Evolutionary conservation across 2,888 invertebrate species (phyloP).

Genomic region (Troides oblongomaculatus): DNA sequence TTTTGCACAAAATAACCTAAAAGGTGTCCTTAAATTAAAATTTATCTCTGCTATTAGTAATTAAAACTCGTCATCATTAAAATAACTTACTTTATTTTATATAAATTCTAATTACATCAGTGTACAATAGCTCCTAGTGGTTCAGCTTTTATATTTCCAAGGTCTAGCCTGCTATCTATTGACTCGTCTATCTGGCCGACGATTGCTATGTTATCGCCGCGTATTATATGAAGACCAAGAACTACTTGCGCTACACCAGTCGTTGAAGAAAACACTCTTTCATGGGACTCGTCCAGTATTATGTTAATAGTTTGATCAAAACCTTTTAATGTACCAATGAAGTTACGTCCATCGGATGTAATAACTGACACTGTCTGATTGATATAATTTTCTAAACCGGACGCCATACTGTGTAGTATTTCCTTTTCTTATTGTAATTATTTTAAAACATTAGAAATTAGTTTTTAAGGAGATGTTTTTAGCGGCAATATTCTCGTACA

Average conservation of each 20-base stretch:
- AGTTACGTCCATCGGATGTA: constrained; percentile 97
- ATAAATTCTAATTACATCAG: constrained; percentile 52
- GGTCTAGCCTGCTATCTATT: constrained; percentile 88
- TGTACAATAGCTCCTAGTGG: constrained; percentile 90
- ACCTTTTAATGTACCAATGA: constrained; percentile 97
- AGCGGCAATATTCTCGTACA: constrained; percentile 19
- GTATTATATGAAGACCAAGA: constrained; percentile 96
- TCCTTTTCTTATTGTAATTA: neutral
- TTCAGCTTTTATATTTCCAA: constrained; percentile 90
- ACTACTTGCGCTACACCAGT: constrained; percentile 93
- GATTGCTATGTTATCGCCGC: constrained; percentile 98
- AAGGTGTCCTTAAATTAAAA: neutral
- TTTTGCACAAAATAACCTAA: neutral
- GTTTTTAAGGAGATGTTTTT: constrained; percentile 9
- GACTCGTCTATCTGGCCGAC: constrained; percentile 92
- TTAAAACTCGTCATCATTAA: constrained; percentile 29
- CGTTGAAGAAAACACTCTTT: constrained; percentile 96
- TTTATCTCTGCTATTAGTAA: neutral
- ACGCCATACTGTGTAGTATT: constrained; percentile 82
- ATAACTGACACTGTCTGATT: constrained; percentile 97
- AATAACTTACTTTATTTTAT: constrained; percentile 49
- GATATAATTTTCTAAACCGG: constrained; percentile 91
- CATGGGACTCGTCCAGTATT: constrained; percentile 98
- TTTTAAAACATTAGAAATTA: constrained; percentile 14
- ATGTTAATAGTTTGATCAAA: constrained; percentile 99